Conservation (phyloP, 2,888 invertebrate genomes). For the Drosophila setosimentum region DNA sequence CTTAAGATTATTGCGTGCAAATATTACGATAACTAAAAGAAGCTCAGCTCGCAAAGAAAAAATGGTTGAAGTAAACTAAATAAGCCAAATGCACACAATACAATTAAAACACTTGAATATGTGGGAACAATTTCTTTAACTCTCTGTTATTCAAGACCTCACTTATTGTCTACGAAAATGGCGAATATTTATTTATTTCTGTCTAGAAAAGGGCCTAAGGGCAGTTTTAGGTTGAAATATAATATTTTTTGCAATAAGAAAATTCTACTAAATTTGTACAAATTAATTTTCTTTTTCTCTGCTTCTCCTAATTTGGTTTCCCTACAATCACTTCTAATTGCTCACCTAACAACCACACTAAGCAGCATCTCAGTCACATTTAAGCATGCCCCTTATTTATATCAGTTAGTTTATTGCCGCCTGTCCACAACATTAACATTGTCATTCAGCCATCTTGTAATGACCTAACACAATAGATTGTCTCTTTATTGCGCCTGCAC, state of each 20-base stretch:
- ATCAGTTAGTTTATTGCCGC: slow-evolving; percentile 1
- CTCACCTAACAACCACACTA: background rate
- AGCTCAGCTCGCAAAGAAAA: background rate
- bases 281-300: background rate
- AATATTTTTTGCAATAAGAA: background rate
- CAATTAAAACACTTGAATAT: background rate
- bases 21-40: background rate
- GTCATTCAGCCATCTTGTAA: slow-evolving; percentile 21
- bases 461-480: slow-evolving; percentile 48
- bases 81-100: background rate
- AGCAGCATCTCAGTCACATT: slow-evolving; percentile 3
- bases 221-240: background rate
- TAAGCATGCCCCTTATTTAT: slow-evolving; percentile 2
- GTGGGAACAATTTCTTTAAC: background rate
- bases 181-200: background rate
- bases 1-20: background rate
- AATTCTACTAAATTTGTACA: background rate
- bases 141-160: background rate
- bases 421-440: slow-evolving; percentile 13
- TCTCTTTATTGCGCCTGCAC: slow-evolving; percentile 59
- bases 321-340: background rate
- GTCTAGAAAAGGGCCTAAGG: background rate
- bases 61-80: background rate
- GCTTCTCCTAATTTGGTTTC: background rate
- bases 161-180: background rate